Evolutionary conservation across 2,113 vertebrate genomes (phyloP).

Genomic region (Lepus timidus): DNA sequence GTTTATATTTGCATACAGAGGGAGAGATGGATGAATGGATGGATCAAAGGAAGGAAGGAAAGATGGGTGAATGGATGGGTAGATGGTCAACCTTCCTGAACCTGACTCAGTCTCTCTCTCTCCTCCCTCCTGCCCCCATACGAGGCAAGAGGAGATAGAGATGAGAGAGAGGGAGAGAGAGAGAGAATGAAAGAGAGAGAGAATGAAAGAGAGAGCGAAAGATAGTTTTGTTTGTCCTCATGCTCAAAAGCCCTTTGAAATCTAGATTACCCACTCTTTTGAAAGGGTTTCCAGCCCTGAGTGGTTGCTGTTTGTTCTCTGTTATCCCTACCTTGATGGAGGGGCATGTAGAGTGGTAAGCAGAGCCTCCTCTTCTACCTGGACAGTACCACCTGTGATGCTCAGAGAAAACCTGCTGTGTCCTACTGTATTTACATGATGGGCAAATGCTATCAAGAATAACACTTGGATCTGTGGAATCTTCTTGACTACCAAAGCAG

Average conservation of each 20-base stretch:
- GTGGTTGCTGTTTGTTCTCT: not conserved
- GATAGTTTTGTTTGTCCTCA: not conserved
- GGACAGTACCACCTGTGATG: not conserved
- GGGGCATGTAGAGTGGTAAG: not conserved
- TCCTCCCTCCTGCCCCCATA: too few relatives aligned
- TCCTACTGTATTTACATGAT: not conserved
- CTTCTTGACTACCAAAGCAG: not conserved
- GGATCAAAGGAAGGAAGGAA: not conserved
- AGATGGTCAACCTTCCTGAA: too few relatives aligned
- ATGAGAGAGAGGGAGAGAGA: too few relatives aligned
- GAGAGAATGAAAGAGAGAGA: not conserved
- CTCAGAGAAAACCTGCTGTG: not conserved
- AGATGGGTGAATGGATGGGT: not conserved
- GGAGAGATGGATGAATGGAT: not conserved
- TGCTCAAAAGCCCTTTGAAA: not conserved
- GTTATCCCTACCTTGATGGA: not conserved
- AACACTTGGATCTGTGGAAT: not conserved
- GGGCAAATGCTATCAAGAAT: not conserved
- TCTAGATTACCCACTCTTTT: not conserved
- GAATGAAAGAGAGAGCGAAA: not conserved
- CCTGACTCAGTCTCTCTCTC: too few relatives aligned
- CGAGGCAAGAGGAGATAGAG: not conserved
- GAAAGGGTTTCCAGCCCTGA: not conserved
- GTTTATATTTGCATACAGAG: not conserved
- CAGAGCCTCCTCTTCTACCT: not conserved